Evolutionary conservation across 2,888 invertebrate genomes (phyloP).

Genomic region (Eueremaeus valkanovi): DNA sequence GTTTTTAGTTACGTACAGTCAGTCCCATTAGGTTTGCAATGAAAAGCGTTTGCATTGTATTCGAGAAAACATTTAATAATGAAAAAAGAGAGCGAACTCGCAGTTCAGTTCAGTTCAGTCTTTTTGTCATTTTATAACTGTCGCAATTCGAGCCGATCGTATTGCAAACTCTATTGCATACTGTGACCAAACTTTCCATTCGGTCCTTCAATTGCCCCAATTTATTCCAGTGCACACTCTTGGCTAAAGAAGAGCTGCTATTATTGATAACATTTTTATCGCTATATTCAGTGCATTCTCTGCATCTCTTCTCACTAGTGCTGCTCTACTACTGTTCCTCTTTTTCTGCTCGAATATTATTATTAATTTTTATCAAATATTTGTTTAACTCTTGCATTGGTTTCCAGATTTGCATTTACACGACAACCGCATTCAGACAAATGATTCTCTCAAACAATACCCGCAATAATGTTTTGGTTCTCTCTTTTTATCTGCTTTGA

Average conservation of each 20-base stretch:
- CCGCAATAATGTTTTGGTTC: background rate
- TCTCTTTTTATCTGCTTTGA: background rate
- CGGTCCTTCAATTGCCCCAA: background rate
- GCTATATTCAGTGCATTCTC: background rate
- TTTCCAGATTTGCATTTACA: conserved; percentile 7
- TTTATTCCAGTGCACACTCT: background rate
- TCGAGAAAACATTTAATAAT: background rate
- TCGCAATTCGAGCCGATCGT: conserved; percentile 5
- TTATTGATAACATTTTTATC: background rate
- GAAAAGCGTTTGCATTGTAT: conserved; percentile 19
- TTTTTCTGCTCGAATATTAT: no score
- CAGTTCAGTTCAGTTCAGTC: background rate
- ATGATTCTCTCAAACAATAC: background rate
- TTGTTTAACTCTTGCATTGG: background rate
- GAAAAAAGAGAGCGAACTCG: background rate
- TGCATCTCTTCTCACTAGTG: background rate
- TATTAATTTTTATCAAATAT: conserved; percentile 10
- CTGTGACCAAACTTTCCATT: conserved; percentile 3
- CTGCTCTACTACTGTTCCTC: no score
- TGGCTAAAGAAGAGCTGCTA: background rate
- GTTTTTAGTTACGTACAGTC: conserved; percentile 27
- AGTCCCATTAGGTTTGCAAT: background rate
- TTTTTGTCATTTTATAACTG: conserved; percentile 28
- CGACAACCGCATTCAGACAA: background rate
- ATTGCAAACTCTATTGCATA: background rate